Percentiles rank a stretch among this genome's conserved stretches.
phyloP scores from a whole-genome alignment of 2,797 vertebrate species.

The Sebastes hubbsi region DNA sequence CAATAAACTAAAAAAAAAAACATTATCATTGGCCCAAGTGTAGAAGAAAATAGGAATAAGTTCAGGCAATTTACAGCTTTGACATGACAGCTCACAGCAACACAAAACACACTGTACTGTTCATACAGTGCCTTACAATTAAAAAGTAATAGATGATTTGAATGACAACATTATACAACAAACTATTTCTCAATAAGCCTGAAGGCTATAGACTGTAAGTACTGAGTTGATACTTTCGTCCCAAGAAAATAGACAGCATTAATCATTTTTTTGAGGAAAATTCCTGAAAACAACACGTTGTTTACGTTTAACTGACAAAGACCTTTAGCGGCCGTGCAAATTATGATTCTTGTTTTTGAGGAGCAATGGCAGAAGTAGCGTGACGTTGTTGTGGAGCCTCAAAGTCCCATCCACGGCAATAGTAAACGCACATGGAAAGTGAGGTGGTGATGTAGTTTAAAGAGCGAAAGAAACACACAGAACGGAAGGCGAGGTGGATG shows the following conservation, averaged over 20 bases:
- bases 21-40: neutral
- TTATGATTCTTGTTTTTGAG: neutral
- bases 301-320: neutral
- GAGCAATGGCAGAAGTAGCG: neutral
- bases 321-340: neutral
- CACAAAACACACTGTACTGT: neutral
- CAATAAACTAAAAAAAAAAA: neutral
- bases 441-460: rapidly evolving
- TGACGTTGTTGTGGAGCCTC: neutral
- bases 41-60: neutral
- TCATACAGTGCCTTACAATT: neutral
- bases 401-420: neutral
- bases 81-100: neutral
- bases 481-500: rapidly evolving
- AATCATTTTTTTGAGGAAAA: neutral
- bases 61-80: neutral
- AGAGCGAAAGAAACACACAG: rapidly evolving
- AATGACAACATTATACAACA: neutral
- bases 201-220: neutral
- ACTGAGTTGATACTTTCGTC: neutral
- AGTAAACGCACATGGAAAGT: no score
- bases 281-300: neutral
- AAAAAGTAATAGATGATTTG: neutral
- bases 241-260: neutral
- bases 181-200: neutral